Conservation (phyloP, 2,888 invertebrate species). For the Drepana falcataria region DNA sequence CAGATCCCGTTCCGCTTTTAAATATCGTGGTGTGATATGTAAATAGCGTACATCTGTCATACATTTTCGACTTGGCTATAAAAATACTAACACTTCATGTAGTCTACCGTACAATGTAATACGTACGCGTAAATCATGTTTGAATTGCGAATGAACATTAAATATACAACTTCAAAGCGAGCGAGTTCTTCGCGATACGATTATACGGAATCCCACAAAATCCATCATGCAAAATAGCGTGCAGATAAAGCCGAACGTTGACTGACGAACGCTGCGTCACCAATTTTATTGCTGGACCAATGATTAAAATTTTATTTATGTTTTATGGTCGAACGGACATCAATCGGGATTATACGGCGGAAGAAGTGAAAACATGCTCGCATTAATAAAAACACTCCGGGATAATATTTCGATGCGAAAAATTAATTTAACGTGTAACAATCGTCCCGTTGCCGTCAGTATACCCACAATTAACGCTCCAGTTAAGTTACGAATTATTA, state of each 20-base stretch:
- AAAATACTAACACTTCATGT: too few relatives aligned
- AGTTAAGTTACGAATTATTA: constrained; percentile 52
- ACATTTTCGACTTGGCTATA: too few relatives aligned
- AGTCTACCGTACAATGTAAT: too few relatives aligned
- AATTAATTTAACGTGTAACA: constrained; percentile 16
- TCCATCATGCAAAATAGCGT: neutral
- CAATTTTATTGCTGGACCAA: constrained; percentile 30
- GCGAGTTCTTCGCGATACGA: neutral
- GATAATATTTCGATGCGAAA: constrained; percentile 42
- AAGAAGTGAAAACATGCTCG: constrained; percentile 36
- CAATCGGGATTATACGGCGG: constrained; percentile 40
- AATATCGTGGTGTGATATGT: too few relatives aligned
- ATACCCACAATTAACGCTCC: constrained; percentile 40
- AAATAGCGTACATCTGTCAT: too few relatives aligned
- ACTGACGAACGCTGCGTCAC: constrained; percentile 15
- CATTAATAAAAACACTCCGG: constrained; percentile 43
- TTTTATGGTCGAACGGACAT: constrained; percentile 36
- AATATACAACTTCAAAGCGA: neutral
- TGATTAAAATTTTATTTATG: constrained; percentile 43
- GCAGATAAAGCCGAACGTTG: neutral
- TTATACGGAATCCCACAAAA: neutral
- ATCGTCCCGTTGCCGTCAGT: constrained; percentile 10
- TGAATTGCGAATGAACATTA: neutral
- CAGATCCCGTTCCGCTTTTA: too few relatives aligned
- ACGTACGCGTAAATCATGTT: too few relatives aligned